These are phyloP conservation scores for Dinocampus coccinellae DNA, from an alignment of 2,888 invertebrate genomes.

Conservation along the genomic window DNA sequence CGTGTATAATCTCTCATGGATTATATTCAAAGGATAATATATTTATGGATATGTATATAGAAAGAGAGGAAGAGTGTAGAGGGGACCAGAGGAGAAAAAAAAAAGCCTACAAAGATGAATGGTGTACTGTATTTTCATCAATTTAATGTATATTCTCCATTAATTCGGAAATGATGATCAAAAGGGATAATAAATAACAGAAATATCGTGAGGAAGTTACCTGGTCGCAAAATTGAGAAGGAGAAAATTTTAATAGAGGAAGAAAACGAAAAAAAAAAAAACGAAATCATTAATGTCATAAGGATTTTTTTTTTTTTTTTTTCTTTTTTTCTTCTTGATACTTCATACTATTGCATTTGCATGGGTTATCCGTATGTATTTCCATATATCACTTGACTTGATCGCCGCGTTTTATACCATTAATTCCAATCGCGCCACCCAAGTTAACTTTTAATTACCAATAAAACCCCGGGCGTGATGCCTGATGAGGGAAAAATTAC, in stretches of 20 bases:
- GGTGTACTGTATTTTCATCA: constrained; percentile 16
- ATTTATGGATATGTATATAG: neutral
- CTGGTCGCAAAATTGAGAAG: constrained; percentile 22
- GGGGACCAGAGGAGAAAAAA: too few species aligned
- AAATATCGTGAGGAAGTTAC: constrained; percentile 9
- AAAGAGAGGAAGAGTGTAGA: neutral
- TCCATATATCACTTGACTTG: constrained; percentile 42
- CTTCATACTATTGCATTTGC: neutral
- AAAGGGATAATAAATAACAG: neutral
- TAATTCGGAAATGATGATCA: constrained; percentile 2
- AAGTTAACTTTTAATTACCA: constrained; percentile 67
- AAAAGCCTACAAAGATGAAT: constrained; percentile 10
- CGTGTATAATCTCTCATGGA: constrained; percentile 2
- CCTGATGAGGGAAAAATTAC: constrained; percentile 61
- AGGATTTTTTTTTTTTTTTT: neutral
- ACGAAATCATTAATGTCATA: constrained; percentile 19
- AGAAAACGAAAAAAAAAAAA: neutral
- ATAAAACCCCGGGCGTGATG: constrained; percentile 62
- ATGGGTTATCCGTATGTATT: neutral
- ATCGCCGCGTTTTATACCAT: constrained; percentile 59
- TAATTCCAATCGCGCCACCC: constrained; percentile 67
- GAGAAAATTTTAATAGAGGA: neutral
- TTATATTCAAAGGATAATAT: neutral
- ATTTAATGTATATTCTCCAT: constrained; percentile 29
- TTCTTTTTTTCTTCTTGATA: neutral